Evolutionary conservation across 2,113 vertebrate genomes (phyloP).

Genomic region (Paraplagusia blochii): DNA sequence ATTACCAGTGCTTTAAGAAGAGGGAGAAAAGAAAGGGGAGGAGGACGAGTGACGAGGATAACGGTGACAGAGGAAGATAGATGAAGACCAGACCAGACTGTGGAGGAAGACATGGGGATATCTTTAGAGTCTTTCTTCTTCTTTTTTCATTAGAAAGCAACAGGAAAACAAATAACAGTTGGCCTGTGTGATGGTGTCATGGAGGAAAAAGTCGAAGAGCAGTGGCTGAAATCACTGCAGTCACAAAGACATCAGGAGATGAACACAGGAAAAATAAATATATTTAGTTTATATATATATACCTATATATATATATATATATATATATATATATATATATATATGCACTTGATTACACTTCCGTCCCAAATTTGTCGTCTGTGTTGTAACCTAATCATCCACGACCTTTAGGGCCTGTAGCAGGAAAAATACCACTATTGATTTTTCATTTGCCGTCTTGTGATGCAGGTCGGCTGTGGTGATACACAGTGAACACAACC

Average conservation of each 20-base stretch:
- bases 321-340: no score
- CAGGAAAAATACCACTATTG: conserved; percentile 47
- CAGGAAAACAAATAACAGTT: conserved; percentile 36
- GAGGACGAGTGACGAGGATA: conserved; percentile 59
- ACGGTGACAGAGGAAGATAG: conserved; percentile 57
- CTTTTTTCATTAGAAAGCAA: conserved; percentile 28
- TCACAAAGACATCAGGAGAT: not conserved
- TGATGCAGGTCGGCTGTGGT: conserved; percentile 28
- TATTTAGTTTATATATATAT: no score
- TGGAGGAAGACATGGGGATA: conserved; percentile 50
- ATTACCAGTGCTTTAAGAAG: conserved; percentile 64
- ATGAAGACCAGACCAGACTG: conserved; percentile 34
- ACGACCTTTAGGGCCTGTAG: conserved; percentile 46
- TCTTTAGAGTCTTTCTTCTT: conserved; percentile 28
- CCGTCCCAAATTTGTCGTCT: conserved; percentile 5
- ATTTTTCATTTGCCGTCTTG: conserved; percentile 55
- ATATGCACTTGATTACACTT: not conserved
- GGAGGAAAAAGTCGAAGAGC: not conserved
- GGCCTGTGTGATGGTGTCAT: not conserved
- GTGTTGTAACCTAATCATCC: conserved; percentile 40
- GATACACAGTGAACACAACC: conserved; percentile 15
- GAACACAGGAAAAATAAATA: no score
- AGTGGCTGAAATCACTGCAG: not conserved
- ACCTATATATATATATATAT: no score
- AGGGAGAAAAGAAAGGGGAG: conserved; percentile 22